phyloP scores from a whole-genome alignment of 2,888 invertebrate genomes.

The Eilema sororculum region DNA sequence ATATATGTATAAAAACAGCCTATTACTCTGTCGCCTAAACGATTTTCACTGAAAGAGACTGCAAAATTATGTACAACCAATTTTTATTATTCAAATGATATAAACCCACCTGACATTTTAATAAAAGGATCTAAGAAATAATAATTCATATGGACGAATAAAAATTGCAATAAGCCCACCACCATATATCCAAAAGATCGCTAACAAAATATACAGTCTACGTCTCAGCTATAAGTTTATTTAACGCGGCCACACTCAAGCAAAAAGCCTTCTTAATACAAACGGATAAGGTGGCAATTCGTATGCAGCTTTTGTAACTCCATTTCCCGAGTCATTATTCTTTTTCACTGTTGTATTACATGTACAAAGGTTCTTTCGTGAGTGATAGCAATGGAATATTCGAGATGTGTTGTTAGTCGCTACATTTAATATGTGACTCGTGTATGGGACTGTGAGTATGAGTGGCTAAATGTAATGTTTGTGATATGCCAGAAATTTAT shows the following conservation, averaged over 20 bases:
- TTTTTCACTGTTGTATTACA: conserved; percentile 57
- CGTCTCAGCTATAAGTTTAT: conserved; percentile 47
- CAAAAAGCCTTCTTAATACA: conserved; percentile 20
- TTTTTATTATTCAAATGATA: not conserved
- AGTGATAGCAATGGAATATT: conserved; percentile 50
- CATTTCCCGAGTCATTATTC: conserved; percentile 57
- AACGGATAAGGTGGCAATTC: conserved; percentile 35
- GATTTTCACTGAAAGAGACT: not conserved
- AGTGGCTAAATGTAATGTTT: conserved; percentile 12
- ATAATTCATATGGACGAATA: conserved; percentile 45
- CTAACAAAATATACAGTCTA: conserved; percentile 54
- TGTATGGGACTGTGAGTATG: conserved; percentile 20
- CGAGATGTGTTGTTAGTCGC: conserved; percentile 54
- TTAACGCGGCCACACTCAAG: conserved; percentile 35
- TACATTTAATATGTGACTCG: conserved; percentile 53
- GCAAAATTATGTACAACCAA: not conserved
- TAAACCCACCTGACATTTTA: conserved; percentile 33
- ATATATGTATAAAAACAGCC: too few relatives aligned
- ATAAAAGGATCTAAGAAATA: conserved; percentile 33
- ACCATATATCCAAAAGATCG: conserved; percentile 50
- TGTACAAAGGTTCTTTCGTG: conserved; percentile 51
- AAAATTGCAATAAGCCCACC: conserved; percentile 51
- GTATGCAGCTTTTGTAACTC: conserved; percentile 50
- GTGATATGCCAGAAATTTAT: conserved; percentile 15
- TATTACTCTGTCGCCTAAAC: too few relatives aligned